phyloP scores from a whole-genome alignment of 2,888 invertebrate species.

The Aspidiotus rigidus region DNA sequence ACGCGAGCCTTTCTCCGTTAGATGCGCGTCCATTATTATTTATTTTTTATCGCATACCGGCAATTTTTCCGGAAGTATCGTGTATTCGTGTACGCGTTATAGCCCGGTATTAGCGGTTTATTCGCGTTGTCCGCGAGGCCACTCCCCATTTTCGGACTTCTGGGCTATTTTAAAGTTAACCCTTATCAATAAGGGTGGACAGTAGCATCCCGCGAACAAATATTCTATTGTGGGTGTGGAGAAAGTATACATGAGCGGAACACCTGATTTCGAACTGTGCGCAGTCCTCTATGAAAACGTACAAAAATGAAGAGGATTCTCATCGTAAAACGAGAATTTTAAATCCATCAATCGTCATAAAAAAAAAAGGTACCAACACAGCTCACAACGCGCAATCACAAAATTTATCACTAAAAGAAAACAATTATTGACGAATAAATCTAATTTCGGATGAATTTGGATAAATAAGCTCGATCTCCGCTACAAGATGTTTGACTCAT shows the following conservation, averaged over 20 bases:
- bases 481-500: too few species aligned
- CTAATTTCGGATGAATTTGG: too few species aligned
- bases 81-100: constrained; percentile 5
- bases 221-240: background rate
- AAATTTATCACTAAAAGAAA: too few species aligned
- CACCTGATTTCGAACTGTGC: constrained; percentile 2
- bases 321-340: background rate
- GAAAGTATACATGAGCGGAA: background rate
- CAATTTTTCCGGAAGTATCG: constrained; percentile 19
- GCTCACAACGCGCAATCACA: too few species aligned
- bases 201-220: constrained; percentile 4
- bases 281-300: background rate
- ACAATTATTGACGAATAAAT: too few species aligned
- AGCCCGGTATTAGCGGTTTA: constrained; percentile 17
- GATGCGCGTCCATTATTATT: constrained; percentile 6
- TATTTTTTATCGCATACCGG: constrained; percentile 5
- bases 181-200: constrained; percentile 20
- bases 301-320: background rate
- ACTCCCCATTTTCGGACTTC: constrained; percentile 32
- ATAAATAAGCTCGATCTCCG: too few species aligned
- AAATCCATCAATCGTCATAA: too few species aligned
- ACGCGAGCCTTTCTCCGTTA: too few species aligned
- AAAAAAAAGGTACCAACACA: too few species aligned
- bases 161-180: background rate
- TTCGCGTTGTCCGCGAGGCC: constrained; percentile 21